Evolutionary conservation across 1,140 invertebrate species (phyloP).

Genomic region (Solenopsis fugax): DNA sequence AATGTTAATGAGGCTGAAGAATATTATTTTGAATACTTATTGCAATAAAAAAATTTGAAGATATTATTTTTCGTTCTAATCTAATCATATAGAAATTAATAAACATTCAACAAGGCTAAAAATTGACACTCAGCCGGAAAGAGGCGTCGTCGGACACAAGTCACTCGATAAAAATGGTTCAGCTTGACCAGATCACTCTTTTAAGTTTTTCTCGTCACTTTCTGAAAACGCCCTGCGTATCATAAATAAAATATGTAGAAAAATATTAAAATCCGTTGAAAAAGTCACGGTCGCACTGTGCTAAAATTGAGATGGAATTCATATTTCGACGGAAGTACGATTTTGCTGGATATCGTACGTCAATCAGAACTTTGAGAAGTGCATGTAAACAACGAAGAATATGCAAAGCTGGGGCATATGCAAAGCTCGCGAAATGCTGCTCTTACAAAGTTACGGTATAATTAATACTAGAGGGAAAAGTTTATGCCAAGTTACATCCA

Average conservation of each 20-base stretch:
- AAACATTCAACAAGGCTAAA: too few relatives aligned
- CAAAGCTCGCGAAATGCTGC: not conserved
- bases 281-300: not conserved
- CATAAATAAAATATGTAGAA: not conserved
- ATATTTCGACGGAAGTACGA: not conserved
- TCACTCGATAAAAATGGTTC: too few relatives aligned
- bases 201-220: too few relatives aligned
- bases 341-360: not conserved
- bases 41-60: too few relatives aligned
- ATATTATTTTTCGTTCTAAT: too few relatives aligned
- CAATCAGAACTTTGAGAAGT: conserved; percentile 32
- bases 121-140: too few relatives aligned
- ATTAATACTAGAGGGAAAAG: conserved; percentile 34
- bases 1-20: too few relatives aligned
- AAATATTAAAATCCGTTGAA: not conserved
- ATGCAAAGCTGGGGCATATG: not conserved
- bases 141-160: too few relatives aligned
- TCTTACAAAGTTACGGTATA: conserved; percentile 15
- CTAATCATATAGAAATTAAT: too few relatives aligned
- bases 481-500: conserved; percentile 15
- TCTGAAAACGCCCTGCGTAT: too few relatives aligned
- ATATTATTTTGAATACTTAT: too few relatives aligned
- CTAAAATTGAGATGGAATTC: conserved; percentile 3
- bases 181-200: too few relatives aligned
- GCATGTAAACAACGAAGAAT: not conserved